Evolutionary conservation across 37 sponge, comb jelly and placozoan species (phyloP).

Genomic region (Chondrosia reniformis): DNA sequence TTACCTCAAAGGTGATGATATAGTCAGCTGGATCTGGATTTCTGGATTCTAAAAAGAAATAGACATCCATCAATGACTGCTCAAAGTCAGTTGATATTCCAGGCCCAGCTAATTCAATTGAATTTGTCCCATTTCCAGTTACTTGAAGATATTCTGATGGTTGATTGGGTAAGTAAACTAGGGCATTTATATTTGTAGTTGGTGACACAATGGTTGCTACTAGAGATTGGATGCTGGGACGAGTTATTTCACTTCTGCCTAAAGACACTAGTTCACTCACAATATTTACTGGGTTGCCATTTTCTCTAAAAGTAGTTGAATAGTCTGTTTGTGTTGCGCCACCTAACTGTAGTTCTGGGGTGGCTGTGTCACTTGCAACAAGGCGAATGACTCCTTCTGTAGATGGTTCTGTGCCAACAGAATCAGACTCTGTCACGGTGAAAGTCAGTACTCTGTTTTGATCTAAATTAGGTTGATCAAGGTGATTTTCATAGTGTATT

Average conservation of each 20-base stretch:
- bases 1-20: conserved; percentile 30
- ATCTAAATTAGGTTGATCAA: conserved; percentile 22
- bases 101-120: conserved; percentile 1
- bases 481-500: conserved; percentile 43
- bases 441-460: conserved; percentile 33
- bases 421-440: conserved; percentile 16
- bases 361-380: conserved; percentile 26
- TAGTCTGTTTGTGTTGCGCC: conserved; percentile 28
- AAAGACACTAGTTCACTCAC: neutral
- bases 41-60: conserved; percentile 28
- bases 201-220: neutral
- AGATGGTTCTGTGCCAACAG: neutral
- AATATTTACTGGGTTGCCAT: neutral
- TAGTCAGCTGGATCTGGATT: conserved; percentile 39
- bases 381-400: conserved; percentile 28
- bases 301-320: conserved; percentile 8
- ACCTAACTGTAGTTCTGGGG: conserved; percentile 50
- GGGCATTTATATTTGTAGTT: neutral
- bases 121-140: neutral
- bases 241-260: neutral
- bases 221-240: neutral
- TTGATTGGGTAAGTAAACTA: neutral
- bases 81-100: conserved; percentile 30
- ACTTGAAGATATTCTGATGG: neutral
- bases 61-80: conserved; percentile 30